phyloP scores from a whole-genome alignment of 2,113 vertebrate species.

The Scopus umbretta region DNA sequence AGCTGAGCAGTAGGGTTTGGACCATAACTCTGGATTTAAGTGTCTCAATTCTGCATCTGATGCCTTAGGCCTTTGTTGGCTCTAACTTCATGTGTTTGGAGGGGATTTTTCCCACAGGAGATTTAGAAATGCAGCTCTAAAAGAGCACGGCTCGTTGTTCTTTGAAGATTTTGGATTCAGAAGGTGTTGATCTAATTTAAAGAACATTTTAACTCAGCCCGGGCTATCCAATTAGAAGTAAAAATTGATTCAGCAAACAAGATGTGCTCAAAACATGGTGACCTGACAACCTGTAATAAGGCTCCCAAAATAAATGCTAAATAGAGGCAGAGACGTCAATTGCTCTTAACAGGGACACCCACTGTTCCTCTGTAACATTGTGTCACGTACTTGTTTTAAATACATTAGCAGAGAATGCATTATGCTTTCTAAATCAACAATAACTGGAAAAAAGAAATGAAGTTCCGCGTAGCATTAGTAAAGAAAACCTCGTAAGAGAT shows the following conservation, averaged over 20 bases:
- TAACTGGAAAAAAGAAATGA: not conserved
- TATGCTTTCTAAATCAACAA: not conserved
- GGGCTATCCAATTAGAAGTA: not conserved
- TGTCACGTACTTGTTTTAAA: not conserved
- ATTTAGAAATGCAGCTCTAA: not conserved
- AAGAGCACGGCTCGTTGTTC: not conserved
- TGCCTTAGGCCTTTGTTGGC: not conserved
- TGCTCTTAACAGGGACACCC: not conserved
- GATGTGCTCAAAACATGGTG: not conserved
- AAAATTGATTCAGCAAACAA: not conserved
- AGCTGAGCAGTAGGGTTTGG: not conserved
- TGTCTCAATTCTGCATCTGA: not conserved
- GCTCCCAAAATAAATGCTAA: not conserved
- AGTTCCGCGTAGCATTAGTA: not conserved
- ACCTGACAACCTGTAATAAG: not conserved
- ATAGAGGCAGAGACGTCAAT: not conserved
- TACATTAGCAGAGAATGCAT: not conserved
- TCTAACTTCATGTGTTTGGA: not conserved
- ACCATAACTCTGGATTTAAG: slow-evolving; percentile 3
- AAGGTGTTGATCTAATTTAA: not conserved
- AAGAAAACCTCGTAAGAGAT: not conserved
- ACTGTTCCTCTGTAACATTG: not conserved
- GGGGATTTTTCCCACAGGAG: not conserved
- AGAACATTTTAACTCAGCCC: not conserved
- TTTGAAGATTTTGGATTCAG: not conserved